phyloP scores from a whole-genome alignment of 2,113 vertebrate genomes.

The Pachycephala philippinensis region DNA sequence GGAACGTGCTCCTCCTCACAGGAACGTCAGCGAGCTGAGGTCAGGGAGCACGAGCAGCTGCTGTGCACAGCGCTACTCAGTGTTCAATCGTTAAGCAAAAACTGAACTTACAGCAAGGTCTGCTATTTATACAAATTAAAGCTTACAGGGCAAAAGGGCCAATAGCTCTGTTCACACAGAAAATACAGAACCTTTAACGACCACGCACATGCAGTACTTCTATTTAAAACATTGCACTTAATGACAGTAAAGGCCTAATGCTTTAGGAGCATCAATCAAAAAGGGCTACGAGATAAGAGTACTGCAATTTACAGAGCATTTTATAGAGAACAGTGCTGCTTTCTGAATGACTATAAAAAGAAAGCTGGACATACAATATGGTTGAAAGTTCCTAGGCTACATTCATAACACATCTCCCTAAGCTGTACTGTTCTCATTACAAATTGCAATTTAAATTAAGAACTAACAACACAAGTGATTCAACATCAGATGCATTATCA shows the following conservation, averaged over 20 bases:
- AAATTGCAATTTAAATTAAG: neutral
- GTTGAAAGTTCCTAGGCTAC: neutral
- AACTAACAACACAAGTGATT: neutral
- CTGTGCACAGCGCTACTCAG: neutral
- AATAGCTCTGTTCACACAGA: neutral
- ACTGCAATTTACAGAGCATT: neutral
- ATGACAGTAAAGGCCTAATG: neutral
- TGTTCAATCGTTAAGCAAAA: neutral
- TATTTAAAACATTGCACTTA: neutral
- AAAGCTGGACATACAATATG: neutral
- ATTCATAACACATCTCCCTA: neutral
- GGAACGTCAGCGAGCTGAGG: fast-evolving
- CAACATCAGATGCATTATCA: neutral
- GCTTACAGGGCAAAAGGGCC: neutral
- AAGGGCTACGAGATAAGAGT: neutral
- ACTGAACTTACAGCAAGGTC: neutral
- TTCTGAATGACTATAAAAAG: neutral
- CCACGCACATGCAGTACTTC: neutral
- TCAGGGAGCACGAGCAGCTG: neutral
- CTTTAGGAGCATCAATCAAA: neutral
- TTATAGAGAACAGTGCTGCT: neutral
- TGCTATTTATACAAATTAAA: neutral
- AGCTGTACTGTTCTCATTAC: neutral
- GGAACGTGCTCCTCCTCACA: neutral
- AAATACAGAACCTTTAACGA: neutral